A percentile compares a stretch with the other conserved stretches of the same genome.
Conservation (phyloP, 2,888 invertebrate genomes). For the Panopea generosa region DNA sequence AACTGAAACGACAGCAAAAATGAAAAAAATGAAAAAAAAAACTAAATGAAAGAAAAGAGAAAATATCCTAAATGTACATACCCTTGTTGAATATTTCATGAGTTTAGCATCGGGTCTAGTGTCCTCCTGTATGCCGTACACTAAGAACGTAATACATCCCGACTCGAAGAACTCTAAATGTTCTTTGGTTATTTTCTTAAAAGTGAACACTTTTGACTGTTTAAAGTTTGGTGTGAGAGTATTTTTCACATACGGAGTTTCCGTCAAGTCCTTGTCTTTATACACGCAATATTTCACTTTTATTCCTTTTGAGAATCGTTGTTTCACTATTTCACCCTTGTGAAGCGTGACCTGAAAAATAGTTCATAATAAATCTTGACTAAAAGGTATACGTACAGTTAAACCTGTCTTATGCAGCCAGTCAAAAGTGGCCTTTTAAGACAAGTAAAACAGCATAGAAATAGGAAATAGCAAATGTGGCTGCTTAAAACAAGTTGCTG, state of each 20-base stretch:
- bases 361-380: neutral
- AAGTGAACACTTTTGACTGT: slow-evolving; percentile 79
- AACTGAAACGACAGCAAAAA: too few relatives aligned
- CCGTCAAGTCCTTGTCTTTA: slow-evolving; percentile 76
- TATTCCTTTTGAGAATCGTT: slow-evolving; percentile 82
- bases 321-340: slow-evolving; percentile 80
- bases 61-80: too few relatives aligned
- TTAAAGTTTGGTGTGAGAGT: slow-evolving; percentile 82
- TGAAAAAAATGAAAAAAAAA: too few relatives aligned
- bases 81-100: slow-evolving; percentile 83
- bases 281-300: slow-evolving; percentile 81
- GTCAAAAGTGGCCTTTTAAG: too few relatives aligned
- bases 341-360: slow-evolving; percentile 77
- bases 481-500: too few relatives aligned
- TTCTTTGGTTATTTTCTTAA: slow-evolving; percentile 79
- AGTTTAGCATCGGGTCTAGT: slow-evolving; percentile 78
- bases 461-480: too few relatives aligned
- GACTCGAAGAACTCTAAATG: slow-evolving; percentile 84
- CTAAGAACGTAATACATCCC: slow-evolving; percentile 83
- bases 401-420: too few relatives aligned
- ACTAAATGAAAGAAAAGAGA: too few relatives aligned
- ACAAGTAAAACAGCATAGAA: too few relatives aligned
- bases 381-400: neutral
- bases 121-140: slow-evolving; percentile 85
- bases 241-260: slow-evolving; percentile 79